Evolutionary conservation across 2,113 vertebrate species (phyloP).

Genomic region (Melanocharis versteri): DNA sequence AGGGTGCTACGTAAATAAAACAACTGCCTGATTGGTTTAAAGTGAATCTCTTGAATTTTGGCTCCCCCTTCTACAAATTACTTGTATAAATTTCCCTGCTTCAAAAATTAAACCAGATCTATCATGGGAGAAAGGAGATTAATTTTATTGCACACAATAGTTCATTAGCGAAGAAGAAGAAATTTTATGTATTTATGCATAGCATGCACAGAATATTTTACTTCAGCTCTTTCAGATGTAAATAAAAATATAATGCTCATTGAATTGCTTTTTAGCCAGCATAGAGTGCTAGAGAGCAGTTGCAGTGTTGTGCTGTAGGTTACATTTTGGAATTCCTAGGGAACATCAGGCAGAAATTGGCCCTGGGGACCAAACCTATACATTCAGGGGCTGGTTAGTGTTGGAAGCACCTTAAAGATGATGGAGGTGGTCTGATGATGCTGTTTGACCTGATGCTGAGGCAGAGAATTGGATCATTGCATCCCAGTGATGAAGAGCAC

Average conservation of each 20-base stretch:
- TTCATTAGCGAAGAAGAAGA: slow-evolving; percentile 64
- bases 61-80: slow-evolving; percentile 21
- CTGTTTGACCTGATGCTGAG: neutral
- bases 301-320: neutral
- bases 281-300: neutral
- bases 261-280: slow-evolving; percentile 60
- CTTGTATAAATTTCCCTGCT: slow-evolving; percentile 18
- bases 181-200: slow-evolving; percentile 57
- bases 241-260: slow-evolving; percentile 52
- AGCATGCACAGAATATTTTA: slow-evolving; percentile 58
- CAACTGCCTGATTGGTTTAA: slow-evolving; percentile 20
- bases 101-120: slow-evolving; percentile 45
- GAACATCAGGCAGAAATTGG: neutral
- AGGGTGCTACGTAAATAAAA: slow-evolving; percentile 28
- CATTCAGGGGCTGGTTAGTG: neutral
- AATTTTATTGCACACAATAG: slow-evolving; percentile 67
- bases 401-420: neutral
- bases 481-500: rapidly evolving
- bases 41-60: slow-evolving; percentile 22
- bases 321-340: neutral
- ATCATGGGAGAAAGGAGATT: slow-evolving; percentile 60
- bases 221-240: slow-evolving; percentile 62
- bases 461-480: neutral
- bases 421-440: neutral
- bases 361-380: neutral